These are phyloP conservation scores for Sarcoramphus papa DNA, from an alignment of 2,797 vertebrate species.

Conservation along the genomic window DNA sequence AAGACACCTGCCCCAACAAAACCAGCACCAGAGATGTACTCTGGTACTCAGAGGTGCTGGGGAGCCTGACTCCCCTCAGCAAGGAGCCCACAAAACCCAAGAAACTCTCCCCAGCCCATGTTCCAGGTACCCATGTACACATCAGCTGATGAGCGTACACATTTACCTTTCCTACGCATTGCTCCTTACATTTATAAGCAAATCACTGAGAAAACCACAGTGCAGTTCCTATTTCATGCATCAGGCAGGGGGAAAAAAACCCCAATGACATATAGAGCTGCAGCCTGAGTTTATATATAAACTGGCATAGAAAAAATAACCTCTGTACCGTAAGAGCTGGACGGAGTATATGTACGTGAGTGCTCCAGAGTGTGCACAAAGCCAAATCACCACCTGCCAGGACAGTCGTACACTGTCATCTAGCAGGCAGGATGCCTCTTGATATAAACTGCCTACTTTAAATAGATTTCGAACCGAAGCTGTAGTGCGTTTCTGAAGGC, in stretches of 20 bases:
- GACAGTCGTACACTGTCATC: neutral
- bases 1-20: fast-evolving
- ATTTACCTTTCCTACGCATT: neutral
- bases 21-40: neutral
- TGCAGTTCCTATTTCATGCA: neutral
- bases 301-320: neutral
- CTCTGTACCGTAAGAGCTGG: neutral
- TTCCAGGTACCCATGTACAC: neutral
- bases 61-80: neutral
- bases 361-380: neutral
- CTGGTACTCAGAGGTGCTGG: neutral
- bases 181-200: neutral
- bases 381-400: neutral
- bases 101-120: neutral
- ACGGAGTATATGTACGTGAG: neutral
- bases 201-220: neutral
- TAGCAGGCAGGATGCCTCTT: neutral
- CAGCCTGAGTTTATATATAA: neutral
- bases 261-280: neutral
- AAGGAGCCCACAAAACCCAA: neutral
- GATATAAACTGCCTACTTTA: neutral
- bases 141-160: neutral
- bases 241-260: neutral
- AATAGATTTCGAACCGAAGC: neutral
- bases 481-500: neutral